Evolutionary conservation across 1,140 invertebrate species (phyloP), one percentile per base, ranked within the genome.

Genomic region (Trachymyrmex cornetzi): DNA sequence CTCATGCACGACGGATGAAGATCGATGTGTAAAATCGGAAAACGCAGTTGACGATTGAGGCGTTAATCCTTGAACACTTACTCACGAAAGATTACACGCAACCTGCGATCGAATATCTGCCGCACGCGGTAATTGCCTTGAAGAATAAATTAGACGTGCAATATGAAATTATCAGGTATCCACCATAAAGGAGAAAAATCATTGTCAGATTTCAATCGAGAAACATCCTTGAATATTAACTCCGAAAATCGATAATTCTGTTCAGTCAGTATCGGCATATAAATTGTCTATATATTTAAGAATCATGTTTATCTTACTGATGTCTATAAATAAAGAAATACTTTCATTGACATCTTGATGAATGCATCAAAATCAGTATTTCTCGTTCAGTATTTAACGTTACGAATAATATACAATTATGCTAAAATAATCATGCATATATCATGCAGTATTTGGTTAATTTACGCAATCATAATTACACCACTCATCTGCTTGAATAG

Each of bases 21-120:
- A 72, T 64, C 67, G 74, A 88, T 85, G 85, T 24, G 30, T 57
- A 53, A 72, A 57, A 79, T 85, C 59, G 38, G 72, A 75, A 77
- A 85, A 85, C 34, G 72, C 48, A 53, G 1, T 67, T 22, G 67
- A 67, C 77, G 22, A 44, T 72, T 72, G 64, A 81, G 30, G 67
- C 53, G 34, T 72, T 72, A 53, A 82, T 85, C 59, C 72, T 85
- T 77, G 30, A 85, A 27, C 48, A 59, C 50, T 85, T 16, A 22
- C 50, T 55, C 59, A n/a, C 74, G n/a, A 59, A 48, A 82, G 67
- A 82, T 82, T 59, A 84, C 71, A 44, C 55, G 24, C 19, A 34
- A 72, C 11, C 38, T 44, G 77, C 16, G 67, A 82, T 59, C 53
- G 16, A 72, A 38, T 30, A 59, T 82, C 53, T 74, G n/a, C 53